Conservation (phyloP, 1,140 invertebrate species). For the Drosophila pallidifrons region DNA sequence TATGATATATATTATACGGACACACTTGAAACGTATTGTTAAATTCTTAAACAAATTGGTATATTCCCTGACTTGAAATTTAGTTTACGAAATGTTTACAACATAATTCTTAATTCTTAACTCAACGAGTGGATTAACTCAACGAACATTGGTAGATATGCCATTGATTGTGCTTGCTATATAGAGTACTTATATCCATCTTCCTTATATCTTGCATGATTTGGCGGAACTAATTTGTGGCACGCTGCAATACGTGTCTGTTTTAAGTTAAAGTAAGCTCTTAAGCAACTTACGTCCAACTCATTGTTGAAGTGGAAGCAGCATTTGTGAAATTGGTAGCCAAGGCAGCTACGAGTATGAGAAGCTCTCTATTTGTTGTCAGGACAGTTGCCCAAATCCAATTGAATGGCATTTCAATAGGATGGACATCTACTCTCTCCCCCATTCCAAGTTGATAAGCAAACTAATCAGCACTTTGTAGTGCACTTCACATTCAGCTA, state of each 20-base stretch:
- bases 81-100: too few relatives aligned
- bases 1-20: too few relatives aligned
- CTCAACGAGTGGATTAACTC: too few relatives aligned
- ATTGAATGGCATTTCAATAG: conserved; percentile 23
- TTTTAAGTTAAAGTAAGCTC: conserved; percentile 14
- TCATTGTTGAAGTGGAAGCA: background rate
- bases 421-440: too few relatives aligned
- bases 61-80: too few relatives aligned
- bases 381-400: conserved; percentile 29
- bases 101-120: too few relatives aligned
- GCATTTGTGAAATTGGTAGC: background rate
- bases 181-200: too few relatives aligned
- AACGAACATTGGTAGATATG: too few relatives aligned
- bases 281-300: conserved; percentile 6
- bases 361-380: background rate
- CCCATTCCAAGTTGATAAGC: conserved; percentile 21
- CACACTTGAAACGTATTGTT: too few relatives aligned
- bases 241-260: background rate
- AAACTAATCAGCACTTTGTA: conserved; percentile 67
- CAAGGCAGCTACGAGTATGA: background rate
- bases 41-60: too few relatives aligned
- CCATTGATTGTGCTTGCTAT: too few relatives aligned
- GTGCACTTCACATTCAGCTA: conserved; percentile 28
- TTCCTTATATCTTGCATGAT: too few relatives aligned
- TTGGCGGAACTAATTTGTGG: background rate